Evolutionary conservation across 2,888 invertebrate species (phyloP).

Genomic region (Leptinotarsa tumamoca): DNA sequence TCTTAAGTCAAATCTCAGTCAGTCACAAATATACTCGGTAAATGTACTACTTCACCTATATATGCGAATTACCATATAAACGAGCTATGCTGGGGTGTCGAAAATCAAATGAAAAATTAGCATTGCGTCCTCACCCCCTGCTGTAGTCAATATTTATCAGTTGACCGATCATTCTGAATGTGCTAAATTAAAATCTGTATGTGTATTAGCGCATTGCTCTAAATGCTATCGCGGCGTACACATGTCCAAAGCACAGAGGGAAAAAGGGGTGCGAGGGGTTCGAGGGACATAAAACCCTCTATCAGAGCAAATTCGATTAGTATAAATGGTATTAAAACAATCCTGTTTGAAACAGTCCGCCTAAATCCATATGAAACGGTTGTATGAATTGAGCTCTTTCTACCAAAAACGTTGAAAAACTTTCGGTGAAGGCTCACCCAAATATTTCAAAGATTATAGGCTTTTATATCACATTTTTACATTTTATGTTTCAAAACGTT

Average conservation of each 20-base stretch:
- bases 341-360: constrained; percentile 67
- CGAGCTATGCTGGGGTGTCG: constrained; percentile 37
- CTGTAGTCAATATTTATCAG: constrained; percentile 64
- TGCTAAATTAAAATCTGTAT: constrained; percentile 62
- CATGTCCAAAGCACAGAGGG: constrained; percentile 52
- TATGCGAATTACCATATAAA: constrained; percentile 43
- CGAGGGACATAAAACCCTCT: constrained; percentile 54
- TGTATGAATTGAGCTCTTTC: constrained; percentile 41
- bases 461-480: constrained; percentile 35
- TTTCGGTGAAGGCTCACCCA: constrained; percentile 45
- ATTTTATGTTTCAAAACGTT: constrained; percentile 7
- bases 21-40: background rate
- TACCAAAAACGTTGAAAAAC: constrained; percentile 54
- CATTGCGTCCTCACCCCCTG: constrained; percentile 55
- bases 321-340: constrained; percentile 73
- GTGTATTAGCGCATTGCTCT: constrained; percentile 60
- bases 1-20: background rate
- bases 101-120: constrained; percentile 58
- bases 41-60: constrained; percentile 27
- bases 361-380: constrained; percentile 55
- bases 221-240: constrained; percentile 62
- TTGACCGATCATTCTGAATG: constrained; percentile 65
- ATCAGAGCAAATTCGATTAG: constrained; percentile 71
- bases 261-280: constrained; percentile 44
- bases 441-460: constrained; percentile 43